Base-by-base conservation (phyloP, 2,113 vertebrate genomes). In the Chloropsis hardwickii region DNA sequence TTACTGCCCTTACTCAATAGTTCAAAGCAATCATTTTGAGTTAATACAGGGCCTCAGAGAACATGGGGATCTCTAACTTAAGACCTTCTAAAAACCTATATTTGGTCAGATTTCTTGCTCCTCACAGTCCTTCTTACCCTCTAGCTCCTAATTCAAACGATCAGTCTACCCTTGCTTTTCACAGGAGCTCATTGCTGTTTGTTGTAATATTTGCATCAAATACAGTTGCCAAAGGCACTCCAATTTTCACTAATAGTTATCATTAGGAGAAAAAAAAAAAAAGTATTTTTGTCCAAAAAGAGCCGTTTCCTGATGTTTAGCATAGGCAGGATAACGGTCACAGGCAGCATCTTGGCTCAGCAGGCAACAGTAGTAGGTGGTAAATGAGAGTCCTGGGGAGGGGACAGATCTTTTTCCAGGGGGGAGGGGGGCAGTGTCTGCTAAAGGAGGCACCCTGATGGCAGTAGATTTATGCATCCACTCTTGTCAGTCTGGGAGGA, bases 341-440 rank as follows among this genome's bases (percentile, higher is more conserved):
- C 3, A 20, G 86, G 57, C 95, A 95, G 88, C 86, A 90, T 95
- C 91, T 92, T 96, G 94, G 81, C 92, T 86, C 94, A 92, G 92
- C 33, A 1, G 64, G 80, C 56, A 78, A n/a, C 45, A 78, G 54
- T 62, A 58, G 95, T 94, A 90, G 95, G 97, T 78, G 90, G 93
- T 85, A 96, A 97, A 97, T 96, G 97, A 96, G 92, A 92, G 71
- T 70, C 78, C 53, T 84, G 70, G 4, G 10, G 86, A 95, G 65
- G 78, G 91, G 84, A 92, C 84, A 95, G 90, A 90, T 84, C 84
- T 92, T 96, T 76, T 92, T 94, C 77, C 51, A 78, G 83, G 40
- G 70, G 71, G 70, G 14, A 90, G 62, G 90, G 40, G 81, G 88
- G n/a, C 44, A 91, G 31, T 58, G 76, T 24, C 84, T 93, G 85